Evolutionary conservation across 1,140 invertebrate genomes (phyloP).

Genomic region (Brachionus paranguensis): DNA sequence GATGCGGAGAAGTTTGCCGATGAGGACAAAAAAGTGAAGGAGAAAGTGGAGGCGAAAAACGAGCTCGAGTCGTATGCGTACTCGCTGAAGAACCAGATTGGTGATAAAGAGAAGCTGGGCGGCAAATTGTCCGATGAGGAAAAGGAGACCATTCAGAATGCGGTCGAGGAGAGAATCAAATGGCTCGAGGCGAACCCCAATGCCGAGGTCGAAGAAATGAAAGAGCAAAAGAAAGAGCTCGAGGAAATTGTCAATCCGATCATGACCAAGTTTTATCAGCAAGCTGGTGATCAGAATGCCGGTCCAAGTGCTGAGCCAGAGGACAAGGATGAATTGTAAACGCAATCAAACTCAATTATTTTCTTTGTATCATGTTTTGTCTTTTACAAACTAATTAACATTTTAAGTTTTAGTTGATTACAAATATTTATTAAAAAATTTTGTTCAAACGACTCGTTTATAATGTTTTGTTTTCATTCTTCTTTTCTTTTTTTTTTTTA

Average conservation of each 20-base stretch:
- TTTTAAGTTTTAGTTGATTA: slow-evolving; percentile 9
- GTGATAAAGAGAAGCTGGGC: slow-evolving; percentile 86
- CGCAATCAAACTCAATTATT: slow-evolving; percentile 5
- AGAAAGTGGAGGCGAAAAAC: slow-evolving; percentile 82
- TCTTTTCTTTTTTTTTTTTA: neutral
- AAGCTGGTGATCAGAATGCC: slow-evolving; percentile 61
- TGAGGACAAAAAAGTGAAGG: slow-evolving; percentile 95
- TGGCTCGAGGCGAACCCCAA: slow-evolving; percentile 95
- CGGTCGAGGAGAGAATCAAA: slow-evolving; percentile 92
- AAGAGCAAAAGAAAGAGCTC: slow-evolving; percentile 92
- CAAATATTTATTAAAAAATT: neutral
- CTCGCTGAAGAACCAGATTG: slow-evolving; percentile 91
- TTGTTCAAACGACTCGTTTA: slow-evolving; percentile 14
- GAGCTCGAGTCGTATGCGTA: slow-evolving; percentile 92
- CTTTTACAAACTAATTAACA: neutral
- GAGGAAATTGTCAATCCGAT: slow-evolving; percentile 93
- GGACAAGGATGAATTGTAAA: slow-evolving; percentile 40
- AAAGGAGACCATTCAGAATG: slow-evolving; percentile 86
- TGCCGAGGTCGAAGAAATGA: slow-evolving; percentile 84
- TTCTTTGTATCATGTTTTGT: neutral
- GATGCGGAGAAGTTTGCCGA: slow-evolving; percentile 97
- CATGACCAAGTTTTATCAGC: slow-evolving; percentile 82
- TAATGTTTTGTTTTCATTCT: neutral
- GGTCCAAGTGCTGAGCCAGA: neutral
- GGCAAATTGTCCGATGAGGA: slow-evolving; percentile 82